Conservation (phyloP, 2,113 vertebrate species). For the Pelecanus crispus region DNA sequence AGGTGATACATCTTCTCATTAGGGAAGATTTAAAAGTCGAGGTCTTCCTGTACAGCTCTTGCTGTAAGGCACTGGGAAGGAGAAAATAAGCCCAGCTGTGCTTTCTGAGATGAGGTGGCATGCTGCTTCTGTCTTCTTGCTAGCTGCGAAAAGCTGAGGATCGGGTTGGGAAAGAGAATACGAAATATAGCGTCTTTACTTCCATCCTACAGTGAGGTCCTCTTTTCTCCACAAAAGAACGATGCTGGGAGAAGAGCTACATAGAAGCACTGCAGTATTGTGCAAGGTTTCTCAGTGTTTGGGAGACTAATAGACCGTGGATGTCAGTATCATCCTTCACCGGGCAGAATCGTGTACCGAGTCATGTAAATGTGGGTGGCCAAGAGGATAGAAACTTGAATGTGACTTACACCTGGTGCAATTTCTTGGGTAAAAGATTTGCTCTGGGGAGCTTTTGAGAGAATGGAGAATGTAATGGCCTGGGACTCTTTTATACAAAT, state of each 20-base stretch:
- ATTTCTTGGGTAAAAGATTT: background rate
- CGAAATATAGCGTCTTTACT: fast-evolving
- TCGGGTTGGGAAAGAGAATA: background rate
- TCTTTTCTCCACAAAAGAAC: background rate
- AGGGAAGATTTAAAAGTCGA: background rate
- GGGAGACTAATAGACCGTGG: background rate
- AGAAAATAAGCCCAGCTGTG: background rate
- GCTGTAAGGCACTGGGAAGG: background rate
- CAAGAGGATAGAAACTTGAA: background rate
- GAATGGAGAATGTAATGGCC: background rate
- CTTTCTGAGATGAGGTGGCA: background rate
- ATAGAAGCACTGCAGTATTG: background rate
- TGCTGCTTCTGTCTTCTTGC: background rate
- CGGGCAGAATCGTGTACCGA: fast-evolving
- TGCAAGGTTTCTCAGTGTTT: background rate
- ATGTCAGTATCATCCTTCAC: background rate
- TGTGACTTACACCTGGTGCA: background rate
- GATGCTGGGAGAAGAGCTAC: background rate
- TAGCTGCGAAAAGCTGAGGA: background rate
- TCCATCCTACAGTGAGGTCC: background rate
- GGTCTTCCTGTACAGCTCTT: no score
- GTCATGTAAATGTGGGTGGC: background rate
- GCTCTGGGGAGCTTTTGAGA: background rate
- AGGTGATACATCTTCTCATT: background rate
- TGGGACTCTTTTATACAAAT: no score